A percentile compares a stretch with the other conserved stretches of the same genome.
Evolutionary conservation across 2,113 vertebrate species (phyloP).

Genomic region (Leptobrachium ailaonicum): DNA sequence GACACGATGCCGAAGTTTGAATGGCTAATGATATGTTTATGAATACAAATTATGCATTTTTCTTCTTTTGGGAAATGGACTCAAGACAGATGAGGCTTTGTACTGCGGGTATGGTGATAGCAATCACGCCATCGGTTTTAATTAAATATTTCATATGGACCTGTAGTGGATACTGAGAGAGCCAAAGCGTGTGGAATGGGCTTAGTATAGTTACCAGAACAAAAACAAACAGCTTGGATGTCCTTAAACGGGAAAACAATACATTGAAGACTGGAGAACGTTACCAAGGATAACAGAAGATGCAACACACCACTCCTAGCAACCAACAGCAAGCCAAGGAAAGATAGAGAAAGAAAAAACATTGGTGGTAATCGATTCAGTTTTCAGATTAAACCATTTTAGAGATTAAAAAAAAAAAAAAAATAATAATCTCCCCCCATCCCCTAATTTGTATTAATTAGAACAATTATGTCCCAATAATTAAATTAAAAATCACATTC

Average conservation of each 20-base stretch:
- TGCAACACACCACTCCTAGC: constrained; percentile 11
- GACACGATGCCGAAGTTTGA: too few species aligned
- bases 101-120: too few species aligned
- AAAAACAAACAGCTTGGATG: constrained; percentile 7
- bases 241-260: constrained; percentile 24
- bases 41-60: too few species aligned
- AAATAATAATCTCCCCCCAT: constrained; percentile 30
- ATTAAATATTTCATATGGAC: too few species aligned
- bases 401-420: constrained; percentile 10
- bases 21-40: too few species aligned
- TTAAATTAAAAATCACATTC: not conserved
- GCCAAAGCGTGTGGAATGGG: not conserved
- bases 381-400: constrained; percentile 10
- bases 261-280: constrained; percentile 26
- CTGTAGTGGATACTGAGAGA: too few species aligned
- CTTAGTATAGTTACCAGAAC: constrained; percentile 46
- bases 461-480: not conserved
- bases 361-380: constrained; percentile 49
- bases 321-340: constrained; percentile 29
- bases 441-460: not conserved
- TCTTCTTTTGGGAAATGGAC: too few species aligned
- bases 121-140: too few species aligned
- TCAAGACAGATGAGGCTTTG: too few species aligned
- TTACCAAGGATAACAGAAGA: not conserved
- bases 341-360: constrained; percentile 33